Evolutionary conservation across 2,888 invertebrate species (phyloP), one percentile per base, ranked within the genome.

Genomic region (Hypomecis atomaria): DNA sequence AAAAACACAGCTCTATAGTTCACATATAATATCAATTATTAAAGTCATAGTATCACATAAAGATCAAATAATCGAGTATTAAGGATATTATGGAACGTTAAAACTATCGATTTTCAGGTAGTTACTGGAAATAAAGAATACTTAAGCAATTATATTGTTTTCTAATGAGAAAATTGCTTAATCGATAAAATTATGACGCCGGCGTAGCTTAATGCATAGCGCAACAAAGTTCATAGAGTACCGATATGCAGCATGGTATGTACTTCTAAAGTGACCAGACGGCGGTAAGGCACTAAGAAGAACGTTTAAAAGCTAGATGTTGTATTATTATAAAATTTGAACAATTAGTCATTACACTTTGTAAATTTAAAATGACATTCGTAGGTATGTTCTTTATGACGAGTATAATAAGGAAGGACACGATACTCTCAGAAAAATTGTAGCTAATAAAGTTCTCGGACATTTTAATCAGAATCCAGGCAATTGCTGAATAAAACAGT

Each of bases 391-490:
- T 40, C 8, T 0, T 10, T 7, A 6, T 10, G 4, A 40, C 10
- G 10, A 43, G 0, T n/a, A n/a, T n/a, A n/a, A 43, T 11, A n/a
- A n/a, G 11, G 8, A 36, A 37, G 10, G 23, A 9, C 23, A 40
- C 40, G 23, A 52, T 23, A 54, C 36, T 38, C 45, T 34, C 33
- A 53, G 38, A 37, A 48, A 58, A 59, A 63, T 59, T 44, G 43
- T 9, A 37, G 23, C 47, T 38, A 53, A 53, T 48, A 44, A 44
- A 55, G 49, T 55, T 64, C 60, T 58, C 60, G 67, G 67, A 68
- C 68, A 65, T 66, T 62, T 62, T 65, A 65, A 70, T 68, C 62
- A 66, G 67, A 64, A 61, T 61, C 43, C 47, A 52, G 36, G 36
- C 54, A 48, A 57, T 59, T 34, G 52, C 11, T 44, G 55, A 61